phyloP scores from a whole-genome alignment of 2,888 invertebrate genomes.

The Pachymerium ferrugineum region DNA sequence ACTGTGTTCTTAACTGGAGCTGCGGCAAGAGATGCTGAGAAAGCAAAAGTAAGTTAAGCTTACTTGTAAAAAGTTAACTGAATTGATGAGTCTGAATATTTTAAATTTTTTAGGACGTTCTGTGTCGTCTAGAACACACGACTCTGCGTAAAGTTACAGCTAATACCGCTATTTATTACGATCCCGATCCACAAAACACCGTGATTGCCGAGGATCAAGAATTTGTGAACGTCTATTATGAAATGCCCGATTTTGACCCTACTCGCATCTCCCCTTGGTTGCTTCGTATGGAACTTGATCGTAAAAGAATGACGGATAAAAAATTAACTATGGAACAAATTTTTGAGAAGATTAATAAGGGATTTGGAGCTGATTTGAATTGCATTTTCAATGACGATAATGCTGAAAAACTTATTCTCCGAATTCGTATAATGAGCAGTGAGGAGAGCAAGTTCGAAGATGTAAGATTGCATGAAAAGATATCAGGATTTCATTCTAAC shows the following conservation, averaged over 20 bases:
- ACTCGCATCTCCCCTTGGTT: conserved; percentile 97
- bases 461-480: no score
- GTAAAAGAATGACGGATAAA: conserved; percentile 98
- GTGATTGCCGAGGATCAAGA: conserved; percentile 99
- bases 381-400: conserved; percentile 99
- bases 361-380: conserved; percentile 97
- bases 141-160: conserved; percentile 93
- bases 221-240: conserved; percentile 98
- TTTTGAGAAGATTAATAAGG: conserved; percentile 97
- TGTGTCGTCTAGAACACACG: conserved; percentile 95
- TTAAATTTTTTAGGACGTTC: conserved; percentile 63
- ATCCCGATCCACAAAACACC: conserved; percentile 97
- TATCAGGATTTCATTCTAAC: no score
- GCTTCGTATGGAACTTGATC: conserved; percentile 92
- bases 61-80: not conserved
- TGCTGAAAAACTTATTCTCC: conserved; percentile 93
- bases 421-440: conserved; percentile 96
- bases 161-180: conserved; percentile 96
- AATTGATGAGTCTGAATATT: no score
- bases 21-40: conserved; percentile 96
- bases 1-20: conserved; percentile 97
- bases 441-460: conserved; percentile 71
- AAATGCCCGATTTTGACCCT: conserved; percentile 99
- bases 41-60: conserved; percentile 73
- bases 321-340: conserved; percentile 99